phyloP scores from a whole-genome alignment of 2,797 vertebrate genomes.

The Acanthurus lineatus region DNA sequence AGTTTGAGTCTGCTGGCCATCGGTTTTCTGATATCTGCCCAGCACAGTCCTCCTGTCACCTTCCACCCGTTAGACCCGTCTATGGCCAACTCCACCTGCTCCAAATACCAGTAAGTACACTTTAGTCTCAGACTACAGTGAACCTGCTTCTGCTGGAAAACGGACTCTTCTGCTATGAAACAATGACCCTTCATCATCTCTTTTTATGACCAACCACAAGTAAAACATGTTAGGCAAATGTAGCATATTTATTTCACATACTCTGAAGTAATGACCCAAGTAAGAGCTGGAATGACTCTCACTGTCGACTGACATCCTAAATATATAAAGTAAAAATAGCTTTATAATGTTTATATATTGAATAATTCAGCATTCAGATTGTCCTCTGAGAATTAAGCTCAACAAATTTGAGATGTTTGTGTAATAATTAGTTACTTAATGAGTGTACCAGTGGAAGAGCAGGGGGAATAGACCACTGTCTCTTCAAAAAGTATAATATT shows the following conservation, averaged over 20 bases:
- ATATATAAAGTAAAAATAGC: not conserved
- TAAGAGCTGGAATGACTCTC: slow-evolving; percentile 1
- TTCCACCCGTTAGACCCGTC: slow-evolving; percentile 88
- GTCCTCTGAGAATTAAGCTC: no score
- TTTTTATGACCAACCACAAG: not conserved
- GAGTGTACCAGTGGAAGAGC: not conserved
- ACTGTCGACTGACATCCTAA: not conserved
- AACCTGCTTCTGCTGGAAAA: not conserved
- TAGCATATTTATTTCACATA: not conserved
- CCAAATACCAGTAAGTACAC: slow-evolving; percentile 84
- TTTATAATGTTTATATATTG: not conserved
- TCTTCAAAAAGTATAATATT: slow-evolving; percentile 4
- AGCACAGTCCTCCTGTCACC: slow-evolving; percentile 92
- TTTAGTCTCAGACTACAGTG: not conserved
- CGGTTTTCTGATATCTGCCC: slow-evolving; percentile 95
- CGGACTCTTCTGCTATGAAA: not conserved
- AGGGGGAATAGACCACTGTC: not conserved
- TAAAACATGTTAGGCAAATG: not conserved
- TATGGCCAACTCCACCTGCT: slow-evolving; percentile 90
- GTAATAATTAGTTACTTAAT: not conserved
- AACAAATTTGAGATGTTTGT: not conserved
- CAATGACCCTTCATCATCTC: not conserved
- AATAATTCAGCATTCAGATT: not conserved
- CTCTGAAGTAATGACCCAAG: not conserved
- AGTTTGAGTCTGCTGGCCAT: slow-evolving; percentile 92